A percentile compares a stretch with the other conserved stretches of the same genome.
These are phyloP conservation scores for Spicauda simplicius DNA, from an alignment of 2,888 invertebrate genomes.

Conservation along the genomic window DNA sequence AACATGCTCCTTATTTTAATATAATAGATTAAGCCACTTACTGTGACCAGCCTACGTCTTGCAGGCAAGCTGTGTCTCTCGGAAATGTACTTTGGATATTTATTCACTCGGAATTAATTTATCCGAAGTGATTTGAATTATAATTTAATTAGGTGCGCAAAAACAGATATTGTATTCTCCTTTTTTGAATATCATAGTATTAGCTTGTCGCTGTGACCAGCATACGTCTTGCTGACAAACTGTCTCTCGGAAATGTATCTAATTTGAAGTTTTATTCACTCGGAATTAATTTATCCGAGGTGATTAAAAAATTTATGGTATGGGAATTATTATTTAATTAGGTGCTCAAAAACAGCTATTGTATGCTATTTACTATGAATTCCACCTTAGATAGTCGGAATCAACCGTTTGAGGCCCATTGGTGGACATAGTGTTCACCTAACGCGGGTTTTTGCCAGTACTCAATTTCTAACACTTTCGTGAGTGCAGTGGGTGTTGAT, in stretches of 20 bases:
- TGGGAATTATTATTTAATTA: too few species aligned
- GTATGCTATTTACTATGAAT: too few species aligned
- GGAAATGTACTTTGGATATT: slow-evolving; percentile 15
- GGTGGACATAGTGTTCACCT: too few species aligned
- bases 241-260: slow-evolving; percentile 7
- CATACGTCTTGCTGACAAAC: slow-evolving; percentile 14
- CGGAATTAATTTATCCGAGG: neutral
- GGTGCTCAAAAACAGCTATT: too few species aligned
- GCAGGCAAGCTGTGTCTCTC: slow-evolving; percentile 5
- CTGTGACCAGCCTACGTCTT: slow-evolving; percentile 2
- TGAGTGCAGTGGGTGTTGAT: too few species aligned
- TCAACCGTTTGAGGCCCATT: too few species aligned
- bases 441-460: too few species aligned
- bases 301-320: too few species aligned
- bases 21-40: slow-evolving; percentile 11
- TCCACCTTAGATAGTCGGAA: too few species aligned
- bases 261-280: slow-evolving; percentile 17
- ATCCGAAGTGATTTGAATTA: neutral
- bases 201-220: neutral
- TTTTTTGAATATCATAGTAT: slow-evolving; percentile 28
- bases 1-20: slow-evolving; percentile 14
- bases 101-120: slow-evolving; percentile 8
- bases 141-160: neutral
- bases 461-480: too few species aligned
- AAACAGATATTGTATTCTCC: too few species aligned